Evolutionary conservation across 1,140 invertebrate species (phyloP), one percentile per base, ranked within the genome.

Genomic region (Halyomorpha halys): DNA sequence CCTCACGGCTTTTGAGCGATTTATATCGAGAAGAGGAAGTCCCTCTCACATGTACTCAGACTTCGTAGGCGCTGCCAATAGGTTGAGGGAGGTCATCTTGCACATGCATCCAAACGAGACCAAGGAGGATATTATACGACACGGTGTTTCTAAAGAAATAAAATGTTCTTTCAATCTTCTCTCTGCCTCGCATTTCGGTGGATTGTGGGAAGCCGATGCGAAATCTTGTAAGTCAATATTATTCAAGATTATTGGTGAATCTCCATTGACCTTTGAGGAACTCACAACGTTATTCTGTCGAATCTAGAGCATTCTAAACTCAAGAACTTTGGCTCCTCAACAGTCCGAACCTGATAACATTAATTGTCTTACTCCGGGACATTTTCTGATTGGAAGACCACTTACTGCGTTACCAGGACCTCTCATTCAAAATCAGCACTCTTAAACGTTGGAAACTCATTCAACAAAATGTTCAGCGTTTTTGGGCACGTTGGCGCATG

Each of bases 291-390:
- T 70, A 19, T 61, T 74, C 44, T 68, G 66, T 34, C 71, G 72
- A 64, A 67, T 74, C 13, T 72, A 74, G 53, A 70, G 72, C 1
- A 63, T 71, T 44, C 62, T 75, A 3, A 77, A 77, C 68, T 75
- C 71, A 18, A 68, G 74, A 56, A 75, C 74, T 63, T 67, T 47
- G 70, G 71, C 44, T 65, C 71, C 71, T 39, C 64, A 67, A 53
- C 72, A 74, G 47, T 62, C 71, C 0, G 54, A 62, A 13, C 44
- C 44, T 11, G 44, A 44, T 44, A 11, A 9, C 16, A 44, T 44
- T 11, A 16, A 44, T 11, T 74, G 59, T 74, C n/a, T n/a, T n/a
- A n/a, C n/a, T n/a, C n/a, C n/a, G n/a, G n/a, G n/a, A n/a, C n/a
- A n/a, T n/a, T n/a, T 74, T 59, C 67, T 73, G 0, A 70, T 74